These are phyloP conservation scores for Phallusia fumigata DNA, from an alignment of 23 tunicate genomes.

Conservation along the genomic window DNA sequence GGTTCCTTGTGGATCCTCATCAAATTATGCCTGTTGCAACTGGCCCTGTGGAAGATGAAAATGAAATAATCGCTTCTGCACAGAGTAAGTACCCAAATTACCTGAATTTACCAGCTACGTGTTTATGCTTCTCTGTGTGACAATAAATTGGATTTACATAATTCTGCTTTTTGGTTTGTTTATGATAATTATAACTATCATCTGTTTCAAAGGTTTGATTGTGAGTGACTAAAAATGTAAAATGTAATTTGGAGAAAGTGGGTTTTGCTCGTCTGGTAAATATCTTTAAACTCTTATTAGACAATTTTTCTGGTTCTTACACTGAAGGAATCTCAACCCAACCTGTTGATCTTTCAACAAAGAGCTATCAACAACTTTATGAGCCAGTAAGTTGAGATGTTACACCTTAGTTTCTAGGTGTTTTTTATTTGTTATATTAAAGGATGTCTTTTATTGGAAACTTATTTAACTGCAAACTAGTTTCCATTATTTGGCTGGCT, in stretches of 20 bases:
- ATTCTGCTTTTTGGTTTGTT: too few relatives aligned
- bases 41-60: not conserved
- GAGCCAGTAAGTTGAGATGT: not conserved
- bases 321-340: not conserved
- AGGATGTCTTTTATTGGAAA: too few relatives aligned
- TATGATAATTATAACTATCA: too few relatives aligned
- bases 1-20: not conserved
- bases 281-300: not conserved
- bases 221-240: too few relatives aligned
- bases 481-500: too few relatives aligned
- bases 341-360: not conserved
- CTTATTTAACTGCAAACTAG: too few relatives aligned
- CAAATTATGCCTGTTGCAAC: constrained; percentile 13
- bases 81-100: not conserved
- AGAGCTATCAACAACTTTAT: not conserved
- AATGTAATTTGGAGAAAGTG: not conserved
- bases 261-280: not conserved
- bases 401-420: too few relatives aligned
- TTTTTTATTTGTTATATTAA: too few relatives aligned
- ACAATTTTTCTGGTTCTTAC: not conserved
- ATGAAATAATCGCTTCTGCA: not conserved
- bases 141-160: too few relatives aligned
- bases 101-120: too few relatives aligned
- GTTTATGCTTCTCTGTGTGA: too few relatives aligned
- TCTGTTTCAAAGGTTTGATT: too few relatives aligned